Evolutionary conservation across 2,888 invertebrate genomes (phyloP).

Genomic region (Mythimna impura): DNA sequence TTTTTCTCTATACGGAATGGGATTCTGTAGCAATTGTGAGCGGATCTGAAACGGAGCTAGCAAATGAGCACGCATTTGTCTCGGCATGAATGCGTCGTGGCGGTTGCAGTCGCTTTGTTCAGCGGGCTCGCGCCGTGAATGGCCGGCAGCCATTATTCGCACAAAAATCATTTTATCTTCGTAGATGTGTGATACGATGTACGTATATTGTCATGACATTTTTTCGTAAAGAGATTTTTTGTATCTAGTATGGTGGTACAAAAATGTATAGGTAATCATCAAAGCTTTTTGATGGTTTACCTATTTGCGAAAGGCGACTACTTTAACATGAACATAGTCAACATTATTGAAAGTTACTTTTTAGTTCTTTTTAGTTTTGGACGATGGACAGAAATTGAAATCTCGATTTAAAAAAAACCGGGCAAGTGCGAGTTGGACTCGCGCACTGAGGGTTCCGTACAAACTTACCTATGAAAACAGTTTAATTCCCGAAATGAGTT

Average conservation of each 20-base stretch:
- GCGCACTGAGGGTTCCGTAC: too few relatives aligned
- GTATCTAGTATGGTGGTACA: neutral
- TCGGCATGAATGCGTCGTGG: constrained; percentile 70
- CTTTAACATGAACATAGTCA: too few relatives aligned
- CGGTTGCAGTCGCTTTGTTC: constrained; percentile 66
- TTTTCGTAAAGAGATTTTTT: neutral
- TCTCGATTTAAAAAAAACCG: too few relatives aligned
- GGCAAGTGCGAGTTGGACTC: too few relatives aligned
- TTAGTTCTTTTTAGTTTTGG: too few relatives aligned
- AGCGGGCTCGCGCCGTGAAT: constrained; percentile 50
- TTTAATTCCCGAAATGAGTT: too few relatives aligned
- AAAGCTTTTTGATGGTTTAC: neutral
- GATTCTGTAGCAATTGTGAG: constrained; percentile 58
- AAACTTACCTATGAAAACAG: too few relatives aligned
- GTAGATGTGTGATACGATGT: constrained; percentile 37
- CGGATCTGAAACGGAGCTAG: constrained; percentile 64
- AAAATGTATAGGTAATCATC: neutral
- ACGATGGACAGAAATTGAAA: too few relatives aligned
- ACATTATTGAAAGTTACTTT: too few relatives aligned
- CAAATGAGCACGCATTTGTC: constrained; percentile 81
- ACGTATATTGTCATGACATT: neutral
- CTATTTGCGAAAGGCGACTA: neutral
- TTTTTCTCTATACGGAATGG: constrained; percentile 46
- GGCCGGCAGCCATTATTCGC: constrained; percentile 57
- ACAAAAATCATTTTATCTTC: constrained; percentile 58